Conservation (phyloP, 2,888 invertebrate genomes). For the Hofmannophila pseudospretella region DNA sequence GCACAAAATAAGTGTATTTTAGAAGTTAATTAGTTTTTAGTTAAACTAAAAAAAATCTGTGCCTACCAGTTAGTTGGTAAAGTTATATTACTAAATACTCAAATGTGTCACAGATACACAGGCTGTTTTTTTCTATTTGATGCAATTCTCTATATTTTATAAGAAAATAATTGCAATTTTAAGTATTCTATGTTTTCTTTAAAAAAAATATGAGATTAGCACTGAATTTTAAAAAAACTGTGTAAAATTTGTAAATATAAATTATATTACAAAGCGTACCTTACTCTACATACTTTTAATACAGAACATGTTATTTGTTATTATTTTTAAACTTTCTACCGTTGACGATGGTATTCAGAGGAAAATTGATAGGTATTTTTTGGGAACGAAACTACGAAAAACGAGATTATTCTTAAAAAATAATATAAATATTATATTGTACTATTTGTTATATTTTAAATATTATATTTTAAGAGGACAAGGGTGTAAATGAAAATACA, state of each 20-base stretch:
- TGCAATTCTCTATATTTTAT: neutral
- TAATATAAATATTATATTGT: constrained; percentile 3
- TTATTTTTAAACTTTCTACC: constrained; percentile 2
- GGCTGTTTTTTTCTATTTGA: too few relatives aligned
- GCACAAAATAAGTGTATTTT: constrained; percentile 7
- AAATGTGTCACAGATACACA: constrained; percentile 4
- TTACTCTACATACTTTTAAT: constrained; percentile 8
- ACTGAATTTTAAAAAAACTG: neutral
- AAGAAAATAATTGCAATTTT: constrained; percentile 18
- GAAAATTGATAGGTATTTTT: neutral
- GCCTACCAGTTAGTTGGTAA: constrained; percentile 25
- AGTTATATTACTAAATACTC: constrained; percentile 3
- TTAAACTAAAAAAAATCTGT: constrained; percentile 17
- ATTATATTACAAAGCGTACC: constrained; percentile 23
- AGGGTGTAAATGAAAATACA: constrained; percentile 3
- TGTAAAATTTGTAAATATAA: constrained; percentile 53
- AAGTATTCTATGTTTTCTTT: neutral
- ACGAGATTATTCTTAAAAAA: constrained; percentile 5
- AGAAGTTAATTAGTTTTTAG: constrained; percentile 3
- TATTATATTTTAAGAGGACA: constrained; percentile 4
- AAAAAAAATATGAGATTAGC: too few relatives aligned
- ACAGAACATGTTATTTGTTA: constrained; percentile 8
- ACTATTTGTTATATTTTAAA: constrained; percentile 8
- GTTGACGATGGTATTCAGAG: neutral
- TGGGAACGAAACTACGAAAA: neutral